phyloP scores from a whole-genome alignment of 2,888 invertebrate species.

The Scaptomyza caliginosa region DNA sequence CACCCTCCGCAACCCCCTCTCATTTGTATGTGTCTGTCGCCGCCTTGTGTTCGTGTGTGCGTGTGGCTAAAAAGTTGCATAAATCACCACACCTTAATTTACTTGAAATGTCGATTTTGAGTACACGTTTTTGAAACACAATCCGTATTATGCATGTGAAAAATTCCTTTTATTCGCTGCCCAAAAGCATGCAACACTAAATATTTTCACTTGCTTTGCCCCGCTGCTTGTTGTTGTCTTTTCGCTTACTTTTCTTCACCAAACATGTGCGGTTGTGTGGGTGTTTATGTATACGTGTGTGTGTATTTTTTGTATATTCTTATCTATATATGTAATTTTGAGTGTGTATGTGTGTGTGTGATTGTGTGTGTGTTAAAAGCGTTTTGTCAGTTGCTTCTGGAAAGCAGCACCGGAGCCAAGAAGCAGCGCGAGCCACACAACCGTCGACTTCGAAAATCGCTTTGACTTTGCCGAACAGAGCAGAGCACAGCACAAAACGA shows the following conservation, averaged over 20 bases:
- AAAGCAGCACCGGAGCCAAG: slow-evolving; percentile 56
- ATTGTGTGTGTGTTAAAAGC: slow-evolving; percentile 40
- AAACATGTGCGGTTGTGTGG: slow-evolving; percentile 10
- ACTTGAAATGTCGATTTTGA: slow-evolving; percentile 56
- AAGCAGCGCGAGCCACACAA: slow-evolving; percentile 81
- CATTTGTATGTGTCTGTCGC: slow-evolving; percentile 46
- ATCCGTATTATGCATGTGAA: neutral
- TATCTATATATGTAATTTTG: no score
- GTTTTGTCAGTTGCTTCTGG: slow-evolving; percentile 50
- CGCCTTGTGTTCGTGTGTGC: slow-evolving; percentile 48
- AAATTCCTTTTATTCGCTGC: slow-evolving; percentile 22
- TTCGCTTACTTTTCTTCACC: slow-evolving; percentile 27
- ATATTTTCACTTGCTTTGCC: slow-evolving; percentile 33
- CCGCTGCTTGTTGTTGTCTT: slow-evolving; percentile 25
- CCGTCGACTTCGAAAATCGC: slow-evolving; percentile 84
- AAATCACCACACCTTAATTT: slow-evolving; percentile 84
- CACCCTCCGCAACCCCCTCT: neutral
- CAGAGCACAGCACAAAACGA: slow-evolving; percentile 31
- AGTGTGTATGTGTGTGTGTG: slow-evolving; percentile 14
- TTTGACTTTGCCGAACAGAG: slow-evolving; percentile 78
- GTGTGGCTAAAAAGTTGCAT: slow-evolving; percentile 79
- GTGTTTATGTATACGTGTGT: slow-evolving; percentile 9
- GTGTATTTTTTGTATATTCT: no score
- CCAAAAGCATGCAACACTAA: slow-evolving; percentile 61
- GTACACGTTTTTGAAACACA: slow-evolving; percentile 8